Percentiles rank a stretch among this genome's conserved stretches.
Conservation (phyloP, 2,113 vertebrate species). For the Orcinus orca region DNA sequence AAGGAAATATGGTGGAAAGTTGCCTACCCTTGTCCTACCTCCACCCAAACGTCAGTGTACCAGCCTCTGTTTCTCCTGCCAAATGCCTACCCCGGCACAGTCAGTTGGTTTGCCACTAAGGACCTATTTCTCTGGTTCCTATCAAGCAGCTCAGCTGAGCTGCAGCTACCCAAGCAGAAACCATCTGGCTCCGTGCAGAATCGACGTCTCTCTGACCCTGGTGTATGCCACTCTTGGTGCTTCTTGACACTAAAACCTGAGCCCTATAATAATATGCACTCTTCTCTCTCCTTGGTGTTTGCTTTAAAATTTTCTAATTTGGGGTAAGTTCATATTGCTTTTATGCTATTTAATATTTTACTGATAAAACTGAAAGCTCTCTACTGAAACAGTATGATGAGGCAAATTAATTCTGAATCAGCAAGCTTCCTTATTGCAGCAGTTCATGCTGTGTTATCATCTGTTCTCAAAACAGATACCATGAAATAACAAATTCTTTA, state of each 20-base stretch:
- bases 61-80: background rate
- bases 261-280: background rate
- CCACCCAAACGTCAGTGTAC: background rate
- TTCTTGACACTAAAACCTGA: background rate
- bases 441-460: constrained; percentile 83
- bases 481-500: constrained; percentile 55
- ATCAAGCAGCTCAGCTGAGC: constrained; percentile 70
- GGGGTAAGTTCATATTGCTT: constrained; percentile 35
- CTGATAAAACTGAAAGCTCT: constrained; percentile 57
- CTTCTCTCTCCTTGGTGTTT: background rate
- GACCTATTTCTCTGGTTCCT: constrained; percentile 67
- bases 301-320: constrained; percentile 19
- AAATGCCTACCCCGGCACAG: background rate
- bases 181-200: constrained; percentile 79
- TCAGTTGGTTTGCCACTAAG: constrained; percentile 66
- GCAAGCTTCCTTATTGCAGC: constrained; percentile 76
- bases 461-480: constrained; percentile 74
- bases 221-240: background rate
- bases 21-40: background rate
- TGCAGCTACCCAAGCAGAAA: constrained; percentile 74
- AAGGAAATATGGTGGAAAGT: constrained; percentile 14
- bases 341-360: constrained; percentile 57
- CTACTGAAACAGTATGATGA: constrained; percentile 67
- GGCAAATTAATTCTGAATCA: constrained; percentile 80
- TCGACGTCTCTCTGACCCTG: constrained; percentile 53